Conservation (phyloP, 2,113 vertebrate species). For the Kryptolebias marmoratus region DNA sequence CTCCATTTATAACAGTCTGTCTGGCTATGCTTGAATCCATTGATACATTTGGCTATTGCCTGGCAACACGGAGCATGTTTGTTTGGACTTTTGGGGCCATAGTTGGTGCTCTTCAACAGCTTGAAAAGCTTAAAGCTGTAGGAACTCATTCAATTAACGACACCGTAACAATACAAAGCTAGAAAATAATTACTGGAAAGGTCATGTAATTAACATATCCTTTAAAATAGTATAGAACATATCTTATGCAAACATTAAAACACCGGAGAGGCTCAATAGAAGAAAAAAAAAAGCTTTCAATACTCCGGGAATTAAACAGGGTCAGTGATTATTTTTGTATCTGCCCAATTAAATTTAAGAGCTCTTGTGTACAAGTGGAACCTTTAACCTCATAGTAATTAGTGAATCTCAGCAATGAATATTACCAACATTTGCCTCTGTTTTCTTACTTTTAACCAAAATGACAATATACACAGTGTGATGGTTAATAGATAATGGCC, state of each 20-base stretch:
- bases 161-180: slow-evolving; percentile 12
- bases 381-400: background rate
- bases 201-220: slow-evolving; percentile 15
- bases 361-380: slow-evolving; percentile 4
- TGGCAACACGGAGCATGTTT: slow-evolving; percentile 65
- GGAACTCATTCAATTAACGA: slow-evolving; percentile 18
- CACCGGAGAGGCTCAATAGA: background rate
- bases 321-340: slow-evolving; percentile 15
- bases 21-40: slow-evolving; percentile 61
- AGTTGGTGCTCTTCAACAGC: slow-evolving; percentile 49
- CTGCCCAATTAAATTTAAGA: slow-evolving; percentile 9
- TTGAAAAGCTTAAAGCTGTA: slow-evolving; percentile 33
- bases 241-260: slow-evolving; percentile 14
- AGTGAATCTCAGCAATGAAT: background rate
- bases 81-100: slow-evolving; percentile 39
- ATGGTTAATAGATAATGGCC: background rate
- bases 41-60: slow-evolving; percentile 70
- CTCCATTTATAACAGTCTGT: slow-evolving; percentile 61
- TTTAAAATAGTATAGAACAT: background rate
- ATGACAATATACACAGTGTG: background rate
- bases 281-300: slow-evolving; percentile 9
- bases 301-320: background rate
- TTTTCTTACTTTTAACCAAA: background rate
- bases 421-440: background rate
- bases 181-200: slow-evolving; percentile 12